A percentile compares a stretch with the other conserved stretches of the same genome.
Evolutionary conservation across 1,140 invertebrate genomes (phyloP).

Genomic region (Coptotermes formosanus): DNA sequence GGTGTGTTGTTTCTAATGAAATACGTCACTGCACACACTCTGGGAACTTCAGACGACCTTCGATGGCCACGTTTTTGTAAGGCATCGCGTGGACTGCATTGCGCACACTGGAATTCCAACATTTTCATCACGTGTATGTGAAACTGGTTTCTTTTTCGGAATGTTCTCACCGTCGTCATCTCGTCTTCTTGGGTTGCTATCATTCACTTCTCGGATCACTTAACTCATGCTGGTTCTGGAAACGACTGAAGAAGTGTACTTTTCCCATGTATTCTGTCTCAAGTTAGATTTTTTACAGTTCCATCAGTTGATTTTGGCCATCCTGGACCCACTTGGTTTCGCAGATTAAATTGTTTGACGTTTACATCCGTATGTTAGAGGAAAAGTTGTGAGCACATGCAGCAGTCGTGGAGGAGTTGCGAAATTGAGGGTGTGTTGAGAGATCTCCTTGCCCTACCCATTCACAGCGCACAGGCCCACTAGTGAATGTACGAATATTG

Average conservation of each 20-base stretch:
- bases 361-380: background rate
- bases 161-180: background rate
- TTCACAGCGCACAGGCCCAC: too few species aligned
- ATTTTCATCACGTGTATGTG: background rate
- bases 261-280: background rate
- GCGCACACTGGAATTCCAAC: background rate
- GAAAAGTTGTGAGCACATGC: background rate
- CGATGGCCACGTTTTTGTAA: background rate
- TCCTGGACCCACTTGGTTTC: background rate
- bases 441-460: too few species aligned
- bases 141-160: constrained; percentile 10
- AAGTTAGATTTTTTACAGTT: too few species aligned
- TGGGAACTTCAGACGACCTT: constrained; percentile 13
- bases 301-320: too few species aligned
- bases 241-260: background rate
- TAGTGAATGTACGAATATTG: too few species aligned
- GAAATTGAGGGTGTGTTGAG: too few species aligned
- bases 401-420: too few species aligned
- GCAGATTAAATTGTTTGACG: background rate
- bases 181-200: background rate
- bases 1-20: background rate
- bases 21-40: background rate
- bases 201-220: background rate
- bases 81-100: background rate
- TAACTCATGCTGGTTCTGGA: background rate